A percentile compares a stretch with the other conserved stretches of the same genome.
phyloP scores from a whole-genome alignment of 2,888 invertebrate species.

The Spisula subtruncata region DNA sequence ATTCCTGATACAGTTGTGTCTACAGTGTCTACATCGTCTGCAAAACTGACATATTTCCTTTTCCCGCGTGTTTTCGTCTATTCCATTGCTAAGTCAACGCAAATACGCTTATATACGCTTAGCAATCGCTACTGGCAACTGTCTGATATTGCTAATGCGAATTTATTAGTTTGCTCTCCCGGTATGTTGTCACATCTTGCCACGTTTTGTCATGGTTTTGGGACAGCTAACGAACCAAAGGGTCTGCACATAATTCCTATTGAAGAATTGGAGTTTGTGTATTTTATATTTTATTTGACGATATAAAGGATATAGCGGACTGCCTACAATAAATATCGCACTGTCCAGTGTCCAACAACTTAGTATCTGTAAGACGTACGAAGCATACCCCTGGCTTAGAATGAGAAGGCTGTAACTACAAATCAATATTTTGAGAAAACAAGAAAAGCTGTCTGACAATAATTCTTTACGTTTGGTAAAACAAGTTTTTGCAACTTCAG shows the following conservation, averaged over 20 bases:
- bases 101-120: neutral
- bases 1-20: neutral
- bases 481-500: too few species aligned
- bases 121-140: neutral
- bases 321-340: too few species aligned
- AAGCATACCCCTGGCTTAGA: too few species aligned
- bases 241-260: neutral
- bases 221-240: neutral
- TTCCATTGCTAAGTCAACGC: neutral
- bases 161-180: neutral
- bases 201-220: neutral
- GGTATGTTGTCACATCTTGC: neutral
- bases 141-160: neutral
- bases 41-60: neutral
- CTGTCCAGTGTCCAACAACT: too few species aligned
- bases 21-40: constrained; percentile 8
- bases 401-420: too few species aligned
- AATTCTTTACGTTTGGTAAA: too few species aligned
- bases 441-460: too few species aligned
- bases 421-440: too few species aligned
- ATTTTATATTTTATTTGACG: too few species aligned
- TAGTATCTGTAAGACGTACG: too few species aligned
- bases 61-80: neutral
- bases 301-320: too few species aligned
- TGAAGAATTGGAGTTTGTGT: too few species aligned